Base-by-base conservation (phyloP, 2,888 invertebrate genomes). In the Leptogaster cylindrica region DNA sequence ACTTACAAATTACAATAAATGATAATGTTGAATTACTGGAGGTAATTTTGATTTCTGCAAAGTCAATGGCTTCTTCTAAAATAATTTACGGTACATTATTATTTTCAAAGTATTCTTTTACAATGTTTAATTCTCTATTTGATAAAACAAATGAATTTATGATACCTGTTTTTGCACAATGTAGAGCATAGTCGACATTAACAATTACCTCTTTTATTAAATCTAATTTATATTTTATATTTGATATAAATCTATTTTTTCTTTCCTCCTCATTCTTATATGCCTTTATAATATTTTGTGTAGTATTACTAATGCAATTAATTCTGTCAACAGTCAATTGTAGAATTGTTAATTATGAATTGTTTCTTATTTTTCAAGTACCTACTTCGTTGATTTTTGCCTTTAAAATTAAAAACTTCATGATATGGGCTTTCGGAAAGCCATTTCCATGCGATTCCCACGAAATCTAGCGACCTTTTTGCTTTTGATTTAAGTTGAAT, bases 391-490 rank as follows among this genome's bases (percentile, higher is more conserved):
- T 55, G 1, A 55, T 36, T 36, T 36, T 55, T 16, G 16, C 18
- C 23, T 55, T 36, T 3, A 55, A 31, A 1, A 36, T 55, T 55
- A 31, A 18, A n/a, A 55, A 55, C 55, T 1, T 55, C 36, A 23
- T 36, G 55, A 7, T 55, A 20, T 1, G 55, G 36, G 14, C 16
- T 52, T 52, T 14, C 25, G 7, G 50, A 23, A 4, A 50, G 10
- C 50, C 23, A 50, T 27, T 51, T 51, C 28, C 51, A 28, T 31
- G 51, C 51, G 8, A 28, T 51, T 2, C 46, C 31, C 4, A 28
- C 14, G 18, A 64, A 28, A 64, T 64, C 14, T 27, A 64, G 20
- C 5, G 64, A 64, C 27, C 64, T 46, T 16, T 28, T 64, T 14
- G 3, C n/a, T 20, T 14, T 64, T 2, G 39, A 3, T 10, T 28